Conservation (phyloP, 2,113 vertebrate genomes). For the Delphinapterus leucas region DNA sequence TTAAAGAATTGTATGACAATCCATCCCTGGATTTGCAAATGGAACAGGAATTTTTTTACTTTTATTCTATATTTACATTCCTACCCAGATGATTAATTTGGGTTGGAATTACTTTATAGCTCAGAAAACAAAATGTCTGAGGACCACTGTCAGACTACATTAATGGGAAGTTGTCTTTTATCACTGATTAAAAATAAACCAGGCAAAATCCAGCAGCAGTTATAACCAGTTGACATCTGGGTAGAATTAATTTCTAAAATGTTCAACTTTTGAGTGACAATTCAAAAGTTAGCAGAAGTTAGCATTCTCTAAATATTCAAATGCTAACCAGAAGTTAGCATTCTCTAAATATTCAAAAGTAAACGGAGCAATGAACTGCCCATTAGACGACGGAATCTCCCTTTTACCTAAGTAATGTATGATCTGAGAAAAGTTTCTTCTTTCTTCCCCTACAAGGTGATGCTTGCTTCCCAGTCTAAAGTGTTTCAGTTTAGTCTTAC, state of each 20-base stretch:
- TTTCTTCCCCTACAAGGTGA: background rate
- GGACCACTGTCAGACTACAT: background rate
- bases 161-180: slow-evolving; percentile 21
- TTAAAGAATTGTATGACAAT: background rate
- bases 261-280: background rate
- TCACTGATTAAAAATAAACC: background rate
- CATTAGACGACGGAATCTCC: background rate
- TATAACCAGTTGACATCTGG: background rate
- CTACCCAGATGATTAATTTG: background rate
- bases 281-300: background rate
- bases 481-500: background rate
- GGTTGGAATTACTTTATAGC: background rate
- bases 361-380: background rate
- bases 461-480: background rate
- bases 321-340: background rate
- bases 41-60: background rate
- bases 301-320: background rate
- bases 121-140: background rate
- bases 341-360: background rate
- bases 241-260: background rate
- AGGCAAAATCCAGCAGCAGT: background rate
- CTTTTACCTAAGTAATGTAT: background rate
- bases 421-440: background rate
- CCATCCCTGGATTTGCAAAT: background rate
- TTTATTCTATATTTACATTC: background rate